Evolutionary conservation across 2,113 vertebrate species (phyloP), one percentile per base, ranked within the genome.

Genomic region (Cephalopterus ornatus): DNA sequence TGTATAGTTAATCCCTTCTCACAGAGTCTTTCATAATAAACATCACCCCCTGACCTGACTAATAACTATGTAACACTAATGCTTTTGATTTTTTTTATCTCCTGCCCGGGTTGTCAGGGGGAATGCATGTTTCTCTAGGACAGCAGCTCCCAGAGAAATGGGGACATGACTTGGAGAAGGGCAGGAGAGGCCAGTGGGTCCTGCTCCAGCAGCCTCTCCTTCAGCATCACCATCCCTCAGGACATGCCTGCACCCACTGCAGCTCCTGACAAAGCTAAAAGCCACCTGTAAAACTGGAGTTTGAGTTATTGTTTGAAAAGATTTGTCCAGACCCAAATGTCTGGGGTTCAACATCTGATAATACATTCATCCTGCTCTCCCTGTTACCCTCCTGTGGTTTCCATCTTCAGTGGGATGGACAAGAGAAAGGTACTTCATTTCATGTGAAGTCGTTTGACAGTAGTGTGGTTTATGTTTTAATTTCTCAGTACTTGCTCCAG

Each of bases 1-100:
- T 70, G 86, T 80, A 71, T 70, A 73, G 95, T 94, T 97, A 97
- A 97, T 97, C 95, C 88, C 81, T 94, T 92, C 95, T 95, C 94
- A 93, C 92, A 70, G 80, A 93, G 90, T 50, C 96, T 96, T 97
- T 97, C 97, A 97, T 95, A 97, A 97, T 78, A 97, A 97, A 95
- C 93, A 96, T 95, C 94, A 97, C 92, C 94, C 84, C 95, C 89
- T 97, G 95, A 96, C 94, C 93, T 42, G 41, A 93, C 81, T 96
- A 97, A 95, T 94, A 94, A 95, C 88, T 92, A 65, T 41, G 73
- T 30, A 94, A 81, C 66, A 72, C 84, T 86, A 75, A 75, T 53
- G 91, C 84, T 88, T 90, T 61, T 41, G 35, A 78, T 73, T 94
- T 83, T 83, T 91, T 92, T 91, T 67, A 85, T 88, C 86, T 81